Conservation (phyloP, 1,140 invertebrate genomes). For the Trachymyrmex cornetzi region DNA sequence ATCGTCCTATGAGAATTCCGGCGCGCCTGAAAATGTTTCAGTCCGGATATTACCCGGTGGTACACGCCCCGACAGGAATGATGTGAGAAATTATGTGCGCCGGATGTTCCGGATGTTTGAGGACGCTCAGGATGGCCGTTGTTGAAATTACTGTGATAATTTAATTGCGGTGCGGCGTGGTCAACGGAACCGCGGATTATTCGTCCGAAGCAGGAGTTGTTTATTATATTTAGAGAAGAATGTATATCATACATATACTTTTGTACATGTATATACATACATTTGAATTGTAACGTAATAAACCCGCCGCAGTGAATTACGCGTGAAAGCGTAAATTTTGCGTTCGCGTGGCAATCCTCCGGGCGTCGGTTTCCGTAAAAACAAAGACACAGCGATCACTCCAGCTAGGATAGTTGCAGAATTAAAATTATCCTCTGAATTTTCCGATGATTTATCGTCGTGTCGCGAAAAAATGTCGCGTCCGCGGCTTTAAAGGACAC, state of each 20-base stretch:
- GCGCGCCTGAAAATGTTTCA: constrained; percentile 32
- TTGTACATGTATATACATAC: background rate
- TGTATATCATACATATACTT: constrained; percentile 22
- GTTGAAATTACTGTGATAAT: constrained; percentile 72
- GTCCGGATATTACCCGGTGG: constrained; percentile 59
- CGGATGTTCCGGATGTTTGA: constrained; percentile 65
- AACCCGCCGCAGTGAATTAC: constrained; percentile 39
- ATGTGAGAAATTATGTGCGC: constrained; percentile 68
- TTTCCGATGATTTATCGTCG: constrained; percentile 39
- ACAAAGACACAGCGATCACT: constrained; percentile 29
- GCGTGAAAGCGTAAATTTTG: constrained; percentile 48
- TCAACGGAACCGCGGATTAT: constrained; percentile 57
- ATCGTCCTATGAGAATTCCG: constrained; percentile 33
- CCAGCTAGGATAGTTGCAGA: background rate
- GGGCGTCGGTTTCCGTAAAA: constrained; percentile 18
- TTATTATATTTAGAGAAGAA: constrained; percentile 65
- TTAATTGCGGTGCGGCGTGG: constrained; percentile 58
- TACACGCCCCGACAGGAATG: constrained; percentile 50
- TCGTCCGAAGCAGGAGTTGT: constrained; percentile 52
- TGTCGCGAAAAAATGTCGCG: constrained; percentile 30
- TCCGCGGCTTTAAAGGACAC: background rate
- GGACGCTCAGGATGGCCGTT: constrained; percentile 59
- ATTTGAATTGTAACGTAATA: constrained; percentile 55
- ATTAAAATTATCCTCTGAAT: constrained; percentile 47
- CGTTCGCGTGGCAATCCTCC: constrained; percentile 20